Evolutionary conservation across 1,140 invertebrate genomes (phyloP).

Genomic region (Augochlora pura): DNA sequence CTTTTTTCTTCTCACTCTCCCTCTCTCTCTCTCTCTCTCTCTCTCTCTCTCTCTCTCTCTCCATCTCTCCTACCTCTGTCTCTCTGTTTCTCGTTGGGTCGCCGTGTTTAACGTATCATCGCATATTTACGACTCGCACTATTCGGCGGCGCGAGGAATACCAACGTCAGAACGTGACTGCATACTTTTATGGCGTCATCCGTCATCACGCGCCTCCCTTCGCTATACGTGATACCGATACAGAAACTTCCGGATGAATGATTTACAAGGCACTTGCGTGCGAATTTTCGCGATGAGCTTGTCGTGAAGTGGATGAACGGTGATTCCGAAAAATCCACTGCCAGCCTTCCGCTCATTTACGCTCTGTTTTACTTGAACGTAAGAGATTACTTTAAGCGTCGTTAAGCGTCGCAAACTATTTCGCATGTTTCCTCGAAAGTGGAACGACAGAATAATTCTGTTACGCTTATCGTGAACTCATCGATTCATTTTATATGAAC

Average conservation of each 20-base stretch:
- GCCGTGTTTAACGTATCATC: constrained; percentile 1
- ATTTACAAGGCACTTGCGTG: not conserved
- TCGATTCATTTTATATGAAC: no score
- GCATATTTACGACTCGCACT: not conserved
- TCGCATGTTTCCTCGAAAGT: no score
- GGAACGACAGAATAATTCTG: no score
- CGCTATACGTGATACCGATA: not conserved
- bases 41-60: not conserved
- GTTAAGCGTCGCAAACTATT: no score
- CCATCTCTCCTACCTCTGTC: not conserved
- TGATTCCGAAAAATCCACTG: no score
- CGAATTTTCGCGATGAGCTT: no score
- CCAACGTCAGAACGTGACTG: not conserved
- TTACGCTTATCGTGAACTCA: no score
- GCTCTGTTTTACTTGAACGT: no score
- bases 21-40: not conserved
- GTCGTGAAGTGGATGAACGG: no score
- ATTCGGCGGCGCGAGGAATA: not conserved
- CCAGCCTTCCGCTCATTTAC: no score
- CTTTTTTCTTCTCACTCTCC: not conserved
- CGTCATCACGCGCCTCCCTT: not conserved
- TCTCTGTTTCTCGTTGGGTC: not conserved
- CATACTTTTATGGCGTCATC: constrained; percentile 6
- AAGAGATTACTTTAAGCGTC: no score
- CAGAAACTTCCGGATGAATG: not conserved